A percentile compares a stretch with the other conserved stretches of the same genome.
phyloP scores from a whole-genome alignment of 2,113 vertebrate species.

The Corvus cornix region DNA sequence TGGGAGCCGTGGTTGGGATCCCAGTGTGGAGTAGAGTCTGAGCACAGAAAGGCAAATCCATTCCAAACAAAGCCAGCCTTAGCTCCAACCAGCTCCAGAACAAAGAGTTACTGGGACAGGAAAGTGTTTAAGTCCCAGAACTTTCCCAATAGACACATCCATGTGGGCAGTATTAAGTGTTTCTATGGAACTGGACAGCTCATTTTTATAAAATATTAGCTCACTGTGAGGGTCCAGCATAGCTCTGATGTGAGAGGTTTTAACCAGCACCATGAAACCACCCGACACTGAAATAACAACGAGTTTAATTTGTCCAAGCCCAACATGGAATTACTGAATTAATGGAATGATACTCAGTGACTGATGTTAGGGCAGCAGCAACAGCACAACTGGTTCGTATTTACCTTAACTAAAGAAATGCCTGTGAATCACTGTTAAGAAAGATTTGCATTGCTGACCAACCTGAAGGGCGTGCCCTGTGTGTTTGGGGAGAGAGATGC shows the following conservation, averaged over 20 bases:
- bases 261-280: neutral
- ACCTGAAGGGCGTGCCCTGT: neutral
- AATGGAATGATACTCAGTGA: neutral
- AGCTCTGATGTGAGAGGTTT: neutral
- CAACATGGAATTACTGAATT: neutral
- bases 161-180: neutral
- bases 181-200: neutral
- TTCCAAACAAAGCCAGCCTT: neutral
- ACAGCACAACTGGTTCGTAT: neutral
- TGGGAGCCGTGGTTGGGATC: neutral
- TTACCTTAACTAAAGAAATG: neutral
- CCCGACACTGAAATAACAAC: neutral
- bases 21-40: fast-evolving
- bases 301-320: neutral
- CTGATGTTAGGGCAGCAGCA: neutral
- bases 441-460: neutral
- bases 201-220: neutral
- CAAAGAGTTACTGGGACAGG: neutral
- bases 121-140: neutral
- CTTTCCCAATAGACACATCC: neutral
- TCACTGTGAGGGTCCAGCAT: neutral
- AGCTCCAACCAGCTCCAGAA: neutral
- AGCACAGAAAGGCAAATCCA: neutral
- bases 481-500: neutral
- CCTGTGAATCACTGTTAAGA: neutral